A percentile compares a stretch with the other conserved stretches of the same genome.
Evolutionary conservation across 2,113 vertebrate genomes (phyloP).

Genomic region (Odontophorus gujanensis): DNA sequence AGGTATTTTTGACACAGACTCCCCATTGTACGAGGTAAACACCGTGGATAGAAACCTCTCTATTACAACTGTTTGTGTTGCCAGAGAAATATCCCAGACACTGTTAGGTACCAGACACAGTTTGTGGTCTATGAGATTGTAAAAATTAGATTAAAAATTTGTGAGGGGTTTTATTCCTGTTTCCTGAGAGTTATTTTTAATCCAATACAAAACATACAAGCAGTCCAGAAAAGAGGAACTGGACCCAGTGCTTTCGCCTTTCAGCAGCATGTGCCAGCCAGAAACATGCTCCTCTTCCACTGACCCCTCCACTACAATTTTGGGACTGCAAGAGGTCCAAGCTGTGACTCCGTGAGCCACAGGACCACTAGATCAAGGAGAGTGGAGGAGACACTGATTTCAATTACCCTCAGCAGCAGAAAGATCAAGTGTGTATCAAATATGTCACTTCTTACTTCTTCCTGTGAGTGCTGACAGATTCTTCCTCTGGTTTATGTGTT

Average conservation of each 20-base stretch:
- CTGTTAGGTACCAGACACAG: accelerated
- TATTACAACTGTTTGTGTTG: accelerated
- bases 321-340: background rate
- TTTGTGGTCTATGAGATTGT: background rate
- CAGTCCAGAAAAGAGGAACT: background rate
- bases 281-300: accelerated
- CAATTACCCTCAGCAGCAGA: accelerated
- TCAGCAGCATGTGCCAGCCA: background rate
- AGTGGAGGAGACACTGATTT: background rate
- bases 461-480: background rate
- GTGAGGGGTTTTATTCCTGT: background rate
- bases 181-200: background rate
- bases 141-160: background rate
- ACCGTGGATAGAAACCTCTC: background rate
- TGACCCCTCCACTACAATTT: background rate
- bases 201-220: background rate
- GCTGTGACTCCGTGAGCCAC: background rate
- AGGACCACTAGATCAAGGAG: background rate
- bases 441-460: background rate
- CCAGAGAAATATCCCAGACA: background rate
- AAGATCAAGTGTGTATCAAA: background rate
- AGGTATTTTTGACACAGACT: background rate
- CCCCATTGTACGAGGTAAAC: background rate
- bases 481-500: background rate
- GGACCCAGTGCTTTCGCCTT: background rate